These are phyloP conservation scores for Stenurella melanura DNA, from an alignment of 2,888 invertebrate genomes.

Conservation along the genomic window DNA sequence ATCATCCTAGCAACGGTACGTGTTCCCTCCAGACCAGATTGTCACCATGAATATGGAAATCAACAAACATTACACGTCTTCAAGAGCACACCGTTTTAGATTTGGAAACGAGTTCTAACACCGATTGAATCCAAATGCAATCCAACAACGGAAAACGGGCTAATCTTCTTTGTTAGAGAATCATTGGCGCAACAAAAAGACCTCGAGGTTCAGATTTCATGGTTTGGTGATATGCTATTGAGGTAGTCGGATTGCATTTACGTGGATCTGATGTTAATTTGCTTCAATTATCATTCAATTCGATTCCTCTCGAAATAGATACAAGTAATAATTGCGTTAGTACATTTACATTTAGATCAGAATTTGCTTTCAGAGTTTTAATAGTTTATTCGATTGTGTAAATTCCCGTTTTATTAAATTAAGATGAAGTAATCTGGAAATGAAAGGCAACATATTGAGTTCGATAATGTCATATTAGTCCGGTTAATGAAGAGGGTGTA, in stretches of 20 bases:
- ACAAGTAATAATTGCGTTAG: background rate
- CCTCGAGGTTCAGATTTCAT: background rate
- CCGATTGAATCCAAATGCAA: conserved; percentile 44
- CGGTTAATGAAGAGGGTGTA: too few species aligned
- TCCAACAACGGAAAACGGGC: conserved; percentile 19
- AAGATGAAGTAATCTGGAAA: too few species aligned
- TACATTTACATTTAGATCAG: too few species aligned
- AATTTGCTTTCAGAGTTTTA: too few species aligned
- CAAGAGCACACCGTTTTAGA: conserved; percentile 35
- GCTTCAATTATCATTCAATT: background rate
- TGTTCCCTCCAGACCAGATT: conserved; percentile 41
- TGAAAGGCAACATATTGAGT: too few species aligned
- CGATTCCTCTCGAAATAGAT: background rate
- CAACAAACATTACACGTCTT: conserved; percentile 45
- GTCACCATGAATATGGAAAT: conserved; percentile 47
- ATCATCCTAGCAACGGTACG: conserved; percentile 37
- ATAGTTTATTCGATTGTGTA: too few species aligned
- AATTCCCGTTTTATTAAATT: too few species aligned
- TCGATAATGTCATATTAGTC: too few species aligned
- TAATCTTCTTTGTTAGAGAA: conserved; percentile 13
- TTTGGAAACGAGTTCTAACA: conserved; percentile 31
- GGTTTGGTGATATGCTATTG: background rate
- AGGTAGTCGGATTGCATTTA: background rate
- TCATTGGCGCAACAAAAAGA: conserved; percentile 1
- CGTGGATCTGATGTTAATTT: background rate